A percentile compares a stretch with the other conserved stretches of the same genome.
Conservation (phyloP, 2,888 invertebrate species). For the Cynaeus angustus region DNA sequence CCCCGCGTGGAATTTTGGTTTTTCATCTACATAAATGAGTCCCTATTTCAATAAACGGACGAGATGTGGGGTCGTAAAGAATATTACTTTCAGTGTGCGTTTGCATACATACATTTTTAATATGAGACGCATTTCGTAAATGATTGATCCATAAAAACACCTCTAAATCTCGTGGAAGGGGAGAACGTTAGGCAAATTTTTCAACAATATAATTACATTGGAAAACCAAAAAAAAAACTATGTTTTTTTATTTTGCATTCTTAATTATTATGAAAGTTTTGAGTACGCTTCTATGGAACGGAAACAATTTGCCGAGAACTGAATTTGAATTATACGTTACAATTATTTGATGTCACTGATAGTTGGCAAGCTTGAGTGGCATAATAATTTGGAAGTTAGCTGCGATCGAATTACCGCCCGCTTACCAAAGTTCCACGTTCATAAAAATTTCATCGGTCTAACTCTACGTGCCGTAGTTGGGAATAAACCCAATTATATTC, state of each 20-base stretch:
- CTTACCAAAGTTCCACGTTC: conserved; percentile 34
- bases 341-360: no score
- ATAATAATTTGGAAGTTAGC: not conserved
- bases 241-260: no score
- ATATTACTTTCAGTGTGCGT: conserved; percentile 64
- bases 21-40: conserved; percentile 65
- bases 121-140: conserved; percentile 54
- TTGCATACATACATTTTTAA: conserved; percentile 65
- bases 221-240: no score
- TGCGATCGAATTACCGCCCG: conserved; percentile 2
- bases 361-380: not conserved
- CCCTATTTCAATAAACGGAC: conserved; percentile 65
- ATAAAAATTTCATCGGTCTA: conserved; percentile 54
- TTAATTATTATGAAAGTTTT: no score
- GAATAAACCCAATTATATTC: conserved; percentile 50
- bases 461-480: conserved; percentile 18
- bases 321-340: no score
- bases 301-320: no score
- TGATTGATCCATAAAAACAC: conserved; percentile 60
- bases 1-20: conserved; percentile 55
- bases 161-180: conserved; percentile 50
- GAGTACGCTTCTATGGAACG: no score
- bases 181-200: not conserved
- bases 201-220: no score
- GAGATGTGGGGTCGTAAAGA: conserved; percentile 62